These are phyloP conservation scores for Diploscapter pachys DNA, from an alignment of 1,140 invertebrate species.

Conservation along the genomic window DNA sequence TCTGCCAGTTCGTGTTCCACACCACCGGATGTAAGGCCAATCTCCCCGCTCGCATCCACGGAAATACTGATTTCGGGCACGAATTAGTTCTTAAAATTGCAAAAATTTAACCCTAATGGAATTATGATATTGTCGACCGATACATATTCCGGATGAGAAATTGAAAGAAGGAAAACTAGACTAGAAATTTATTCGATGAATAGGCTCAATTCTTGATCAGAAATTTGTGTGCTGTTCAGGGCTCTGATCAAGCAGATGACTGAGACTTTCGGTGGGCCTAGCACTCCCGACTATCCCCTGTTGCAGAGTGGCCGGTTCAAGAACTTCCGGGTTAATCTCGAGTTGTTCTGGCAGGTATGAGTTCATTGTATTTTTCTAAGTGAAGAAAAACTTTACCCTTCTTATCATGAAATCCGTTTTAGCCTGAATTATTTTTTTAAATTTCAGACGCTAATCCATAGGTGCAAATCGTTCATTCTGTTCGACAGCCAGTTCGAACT, in stretches of 20 bases:
- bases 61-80: slow-evolving; percentile 76
- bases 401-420: neutral
- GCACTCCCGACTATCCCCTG: slow-evolving; percentile 89
- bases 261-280: slow-evolving; percentile 85
- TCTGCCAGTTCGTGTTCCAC: slow-evolving; percentile 98
- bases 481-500: slow-evolving; percentile 98
- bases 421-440: neutral
- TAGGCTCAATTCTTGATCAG: neutral
- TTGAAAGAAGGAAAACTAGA: too few relatives aligned
- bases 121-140: neutral
- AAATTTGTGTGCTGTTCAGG: slow-evolving; percentile 63
- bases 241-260: slow-evolving; percentile 97
- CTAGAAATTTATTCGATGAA: too few relatives aligned
- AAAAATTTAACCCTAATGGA: neutral
- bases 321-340: slow-evolving; percentile 91
- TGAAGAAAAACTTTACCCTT: too few relatives aligned
- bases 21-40: slow-evolving; percentile 92
- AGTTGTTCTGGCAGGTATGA: slow-evolving; percentile 65
- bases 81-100: slow-evolving; percentile 23
- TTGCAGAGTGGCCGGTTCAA: slow-evolving; percentile 95
- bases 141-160: too few relatives aligned
- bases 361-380: too few relatives aligned
- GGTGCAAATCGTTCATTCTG: slow-evolving; percentile 97
- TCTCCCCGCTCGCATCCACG: slow-evolving; percentile 86
- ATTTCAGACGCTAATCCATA: slow-evolving; percentile 83